These are phyloP conservation scores for Chaenodraco wilsoni DNA, from an alignment of 2,797 vertebrate species.

Conservation along the genomic window DNA sequence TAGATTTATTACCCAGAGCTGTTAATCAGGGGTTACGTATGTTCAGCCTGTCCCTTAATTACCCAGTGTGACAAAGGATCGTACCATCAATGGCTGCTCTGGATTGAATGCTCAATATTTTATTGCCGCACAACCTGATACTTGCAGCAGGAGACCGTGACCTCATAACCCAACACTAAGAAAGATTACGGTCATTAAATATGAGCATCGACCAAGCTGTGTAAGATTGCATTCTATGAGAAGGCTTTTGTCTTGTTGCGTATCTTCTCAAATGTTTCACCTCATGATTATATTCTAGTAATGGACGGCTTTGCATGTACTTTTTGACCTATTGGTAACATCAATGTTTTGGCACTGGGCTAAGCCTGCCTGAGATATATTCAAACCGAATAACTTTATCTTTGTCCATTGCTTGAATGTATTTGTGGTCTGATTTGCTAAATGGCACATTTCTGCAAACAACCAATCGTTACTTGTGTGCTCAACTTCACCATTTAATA, in stretches of 20 bases:
- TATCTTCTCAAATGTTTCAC: conserved; percentile 20
- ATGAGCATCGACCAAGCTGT: conserved; percentile 55
- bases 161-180: conserved; percentile 18
- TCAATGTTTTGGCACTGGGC: background rate
- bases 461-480: background rate
- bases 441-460: background rate
- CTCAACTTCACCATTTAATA: background rate
- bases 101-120: conserved; percentile 30
- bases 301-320: background rate
- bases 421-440: background rate
- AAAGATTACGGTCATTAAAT: conserved; percentile 59
- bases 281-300: background rate
- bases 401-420: background rate
- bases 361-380: background rate
- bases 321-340: too few relatives aligned
- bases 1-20: conserved; percentile 35
- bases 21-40: conserved; percentile 12
- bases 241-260: conserved; percentile 33
- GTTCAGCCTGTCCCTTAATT: conserved; percentile 35
- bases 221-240: conserved; percentile 36
- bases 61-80: conserved; percentile 9
- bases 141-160: conserved; percentile 10
- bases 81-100: background rate
- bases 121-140: background rate
- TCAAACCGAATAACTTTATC: background rate